Base-by-base conservation (phyloP, 2,888 invertebrate species). In the Leptopilina syphax region DNA sequence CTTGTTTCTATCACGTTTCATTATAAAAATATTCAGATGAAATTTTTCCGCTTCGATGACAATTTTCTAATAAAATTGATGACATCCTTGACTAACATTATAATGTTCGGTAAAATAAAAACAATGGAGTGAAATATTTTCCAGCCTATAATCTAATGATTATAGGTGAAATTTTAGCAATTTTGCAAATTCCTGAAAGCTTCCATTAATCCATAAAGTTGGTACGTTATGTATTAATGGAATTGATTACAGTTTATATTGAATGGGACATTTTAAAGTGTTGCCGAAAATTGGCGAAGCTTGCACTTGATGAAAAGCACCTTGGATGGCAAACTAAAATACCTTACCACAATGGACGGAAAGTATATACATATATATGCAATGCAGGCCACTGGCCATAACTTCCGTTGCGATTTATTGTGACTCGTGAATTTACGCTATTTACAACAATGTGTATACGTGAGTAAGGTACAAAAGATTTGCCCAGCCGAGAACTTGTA, bases 271-370 rank as follows among this genome's bases (percentile, higher is more conserved):
- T 44, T 67, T 70, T 6, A 50, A 47, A 27, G 54, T 12, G 57
- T 44, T 57, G 9, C 57, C 34, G 57, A 57, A 57, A 57, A 34
- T 73, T 34, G 73, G 34, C n/a, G n/a, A 73, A 57, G 73, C 57
- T 73, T 73, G 34, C 34, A 34, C 9, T 9, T 34, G 54, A 34
- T 54, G 50, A n/a, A 13, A 70, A 70, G 57, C 13, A 73, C 57
- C 34, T 34, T 57, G 9, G n/a, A 34, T 73, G 10, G n/a, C 5
- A n/a, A 34, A 57, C 34, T 73, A 13, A 34, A 50, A 73, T 41
- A 73, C 57, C 73, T 73, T 73, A 57, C 73, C 73, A 73, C 73
- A 50, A 73, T 73, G 57, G 73, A 73, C 73, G 73, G 73, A 73
- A 73, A 10, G 13, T 57, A 27, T 13, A 2, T 73, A n/a, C 7